A percentile compares a stretch with the other conserved stretches of the same genome.
phyloP scores from a whole-genome alignment of 2,113 vertebrate species.

The Aphyosemion australe region DNA sequence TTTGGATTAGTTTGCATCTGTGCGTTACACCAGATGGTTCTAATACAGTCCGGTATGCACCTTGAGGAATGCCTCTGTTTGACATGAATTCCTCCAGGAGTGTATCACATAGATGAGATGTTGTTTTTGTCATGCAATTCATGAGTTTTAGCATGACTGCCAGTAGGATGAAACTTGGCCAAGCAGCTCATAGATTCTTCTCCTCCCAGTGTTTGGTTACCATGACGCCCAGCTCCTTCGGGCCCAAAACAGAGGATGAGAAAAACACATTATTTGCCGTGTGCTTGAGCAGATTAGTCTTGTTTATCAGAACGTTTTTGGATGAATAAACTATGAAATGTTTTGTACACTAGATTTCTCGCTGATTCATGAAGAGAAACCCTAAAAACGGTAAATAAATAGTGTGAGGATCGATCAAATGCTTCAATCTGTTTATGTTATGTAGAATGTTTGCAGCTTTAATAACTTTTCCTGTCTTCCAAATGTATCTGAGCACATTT shows the following conservation, averaged over 20 bases:
- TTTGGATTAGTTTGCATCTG: slow-evolving; percentile 50
- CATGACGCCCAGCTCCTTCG: slow-evolving; percentile 66
- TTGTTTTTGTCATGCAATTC: slow-evolving; percentile 76
- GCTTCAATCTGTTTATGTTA: not conserved
- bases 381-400: not conserved
- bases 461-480: no score
- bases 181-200: slow-evolving; percentile 63
- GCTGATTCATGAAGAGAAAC: not conserved
- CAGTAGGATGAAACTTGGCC: slow-evolving; percentile 67
- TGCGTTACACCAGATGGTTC: slow-evolving; percentile 69
- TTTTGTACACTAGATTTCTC: slow-evolving; percentile 38
- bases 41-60: slow-evolving; percentile 59
- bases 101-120: slow-evolving; percentile 71
- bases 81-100: slow-evolving; percentile 74
- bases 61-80: slow-evolving; percentile 66
- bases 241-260: slow-evolving; percentile 67
- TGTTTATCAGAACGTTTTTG: slow-evolving; percentile 42
- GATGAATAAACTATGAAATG: slow-evolving; percentile 51
- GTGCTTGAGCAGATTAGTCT: slow-evolving; percentile 28
- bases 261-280: slow-evolving; percentile 45
- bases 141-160: slow-evolving; percentile 68
- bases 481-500: no score
- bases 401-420: not conserved
- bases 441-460: no score
- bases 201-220: slow-evolving; percentile 66